These are phyloP conservation scores for Nothura maculosa DNA, from an alignment of 2,797 vertebrate genomes.

Conservation along the genomic window DNA sequence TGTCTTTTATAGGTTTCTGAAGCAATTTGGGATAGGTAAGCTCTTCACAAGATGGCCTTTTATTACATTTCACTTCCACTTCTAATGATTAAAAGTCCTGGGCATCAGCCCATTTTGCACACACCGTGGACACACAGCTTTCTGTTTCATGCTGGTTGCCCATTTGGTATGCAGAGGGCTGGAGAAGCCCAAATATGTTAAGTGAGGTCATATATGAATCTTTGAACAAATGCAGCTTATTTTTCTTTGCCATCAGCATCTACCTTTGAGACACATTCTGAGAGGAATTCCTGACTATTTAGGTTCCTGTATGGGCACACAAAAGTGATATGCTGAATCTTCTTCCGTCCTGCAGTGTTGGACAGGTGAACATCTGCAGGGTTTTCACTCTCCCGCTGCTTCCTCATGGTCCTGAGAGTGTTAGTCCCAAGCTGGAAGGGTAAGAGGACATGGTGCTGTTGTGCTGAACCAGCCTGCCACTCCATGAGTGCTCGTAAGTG, in stretches of 20 bases:
- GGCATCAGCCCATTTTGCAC: neutral
- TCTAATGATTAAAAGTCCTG: rapidly evolving
- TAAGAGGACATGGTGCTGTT: neutral
- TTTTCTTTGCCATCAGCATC: neutral
- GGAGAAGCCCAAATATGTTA: neutral
- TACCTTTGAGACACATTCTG: neutral
- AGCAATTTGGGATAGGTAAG: neutral
- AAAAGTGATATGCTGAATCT: neutral
- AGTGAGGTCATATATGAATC: neutral
- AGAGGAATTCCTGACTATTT: neutral
- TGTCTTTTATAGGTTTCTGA: conserved; percentile 35
- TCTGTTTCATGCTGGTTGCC: neutral
- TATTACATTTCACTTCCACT: neutral
- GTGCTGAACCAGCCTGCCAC: neutral
- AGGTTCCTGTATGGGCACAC: neutral
- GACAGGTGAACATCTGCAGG: too few relatives aligned
- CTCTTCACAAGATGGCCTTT: neutral
- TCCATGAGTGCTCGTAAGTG: neutral
- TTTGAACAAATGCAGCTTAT: neutral
- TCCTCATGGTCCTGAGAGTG: neutral
- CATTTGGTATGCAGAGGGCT: neutral
- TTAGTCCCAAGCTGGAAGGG: neutral
- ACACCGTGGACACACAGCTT: neutral
- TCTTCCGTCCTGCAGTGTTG: neutral
- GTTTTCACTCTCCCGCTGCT: neutral